A percentile compares a stretch with the other conserved stretches of the same genome.
Conservation (phyloP, 2,113 vertebrate genomes). For the Ivindomyrus marchei region DNA sequence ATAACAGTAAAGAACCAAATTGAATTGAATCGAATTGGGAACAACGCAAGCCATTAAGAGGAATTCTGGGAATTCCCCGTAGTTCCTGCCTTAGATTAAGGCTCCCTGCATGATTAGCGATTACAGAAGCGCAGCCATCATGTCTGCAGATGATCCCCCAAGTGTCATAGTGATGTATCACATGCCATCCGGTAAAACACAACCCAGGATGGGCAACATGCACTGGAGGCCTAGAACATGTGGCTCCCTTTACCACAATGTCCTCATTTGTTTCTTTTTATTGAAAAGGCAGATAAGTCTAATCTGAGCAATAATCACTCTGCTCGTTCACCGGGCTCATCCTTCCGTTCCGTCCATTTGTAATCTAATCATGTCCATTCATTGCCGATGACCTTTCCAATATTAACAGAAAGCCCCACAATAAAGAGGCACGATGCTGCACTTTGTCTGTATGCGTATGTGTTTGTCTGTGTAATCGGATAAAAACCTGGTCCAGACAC, state of each 20-base stretch:
- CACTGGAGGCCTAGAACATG: neutral
- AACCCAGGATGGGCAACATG: too few relatives aligned
- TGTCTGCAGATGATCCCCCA: neutral
- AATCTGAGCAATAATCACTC: neutral
- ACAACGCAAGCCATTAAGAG: neutral
- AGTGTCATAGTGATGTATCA: neutral
- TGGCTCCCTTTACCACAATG: neutral
- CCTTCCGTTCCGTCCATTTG: conserved; percentile 31
- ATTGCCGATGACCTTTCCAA: conserved; percentile 58
- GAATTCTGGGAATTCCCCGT: neutral
- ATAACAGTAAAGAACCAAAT: neutral
- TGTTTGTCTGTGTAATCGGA: conserved; percentile 34
- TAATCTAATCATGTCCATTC: conserved; percentile 53
- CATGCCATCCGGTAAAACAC: neutral
- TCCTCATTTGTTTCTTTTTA: neutral
- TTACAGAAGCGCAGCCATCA: neutral
- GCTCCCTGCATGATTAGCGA: neutral
- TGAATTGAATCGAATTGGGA: neutral
- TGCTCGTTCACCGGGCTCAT: neutral
- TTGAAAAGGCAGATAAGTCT: neutral
- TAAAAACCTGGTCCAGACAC: conserved; percentile 24
- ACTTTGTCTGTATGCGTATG: neutral
- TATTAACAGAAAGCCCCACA: conserved; percentile 45
- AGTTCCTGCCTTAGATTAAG: neutral
- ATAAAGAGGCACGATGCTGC: conserved; percentile 43